These are phyloP conservation scores for Bothrops jararaca DNA, from an alignment of 2,113 vertebrate species.

Conservation along the genomic window DNA sequence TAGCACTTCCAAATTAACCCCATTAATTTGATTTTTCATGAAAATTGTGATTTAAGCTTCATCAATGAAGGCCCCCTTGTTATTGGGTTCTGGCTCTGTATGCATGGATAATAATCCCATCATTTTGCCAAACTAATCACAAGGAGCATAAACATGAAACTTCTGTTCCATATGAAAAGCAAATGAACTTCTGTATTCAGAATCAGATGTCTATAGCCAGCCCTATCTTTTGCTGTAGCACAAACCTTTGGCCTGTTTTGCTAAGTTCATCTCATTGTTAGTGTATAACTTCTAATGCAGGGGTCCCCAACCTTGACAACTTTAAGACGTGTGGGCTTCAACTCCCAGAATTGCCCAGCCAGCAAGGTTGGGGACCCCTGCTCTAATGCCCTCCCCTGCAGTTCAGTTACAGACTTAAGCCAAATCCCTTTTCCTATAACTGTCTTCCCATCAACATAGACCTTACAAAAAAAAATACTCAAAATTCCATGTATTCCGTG, in stretches of 20 bases:
- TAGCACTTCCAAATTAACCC: slow-evolving; percentile 7
- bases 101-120: background rate
- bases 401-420: background rate
- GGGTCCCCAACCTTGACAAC: too few relatives aligned
- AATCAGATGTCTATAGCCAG: background rate
- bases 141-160: background rate
- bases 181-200: background rate
- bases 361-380: too few relatives aligned
- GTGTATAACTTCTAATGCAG: background rate
- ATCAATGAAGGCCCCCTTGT: background rate
- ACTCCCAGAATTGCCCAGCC: too few relatives aligned
- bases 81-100: background rate
- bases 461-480: background rate
- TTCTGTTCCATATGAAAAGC: background rate
- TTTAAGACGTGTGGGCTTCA: too few relatives aligned
- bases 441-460: background rate
- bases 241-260: background rate
- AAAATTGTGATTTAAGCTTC: background rate
- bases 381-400: background rate
- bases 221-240: background rate
- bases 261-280: background rate
- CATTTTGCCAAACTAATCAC: background rate
- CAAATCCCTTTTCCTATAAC: background rate
- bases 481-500: background rate
- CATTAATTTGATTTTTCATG: slow-evolving; percentile 8